Evolutionary conservation across 2,113 vertebrate species (phyloP).

Genomic region (Tamias sibiricus): DNA sequence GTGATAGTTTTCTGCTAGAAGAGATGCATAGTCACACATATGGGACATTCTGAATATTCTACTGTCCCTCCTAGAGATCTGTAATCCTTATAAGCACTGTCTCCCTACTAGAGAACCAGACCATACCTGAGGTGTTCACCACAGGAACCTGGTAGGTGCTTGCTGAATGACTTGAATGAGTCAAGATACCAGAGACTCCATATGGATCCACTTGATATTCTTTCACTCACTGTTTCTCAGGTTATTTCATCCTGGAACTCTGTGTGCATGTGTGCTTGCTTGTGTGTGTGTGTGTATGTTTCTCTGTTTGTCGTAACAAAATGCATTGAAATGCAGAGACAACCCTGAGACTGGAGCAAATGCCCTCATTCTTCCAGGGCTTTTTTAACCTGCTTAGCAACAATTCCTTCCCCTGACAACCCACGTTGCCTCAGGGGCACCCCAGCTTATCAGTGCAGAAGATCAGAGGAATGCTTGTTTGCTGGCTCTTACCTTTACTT

Average conservation of each 20-base stretch:
- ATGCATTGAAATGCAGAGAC: neutral
- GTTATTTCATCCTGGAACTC: neutral
- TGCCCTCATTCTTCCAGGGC: neutral
- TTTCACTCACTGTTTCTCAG: neutral
- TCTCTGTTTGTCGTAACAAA: neutral
- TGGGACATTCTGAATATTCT: neutral
- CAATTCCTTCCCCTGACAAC: neutral
- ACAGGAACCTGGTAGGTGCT: neutral
- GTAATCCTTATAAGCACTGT: neutral
- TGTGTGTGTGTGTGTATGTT: no score
- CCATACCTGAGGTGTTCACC: neutral
- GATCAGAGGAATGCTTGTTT: neutral
- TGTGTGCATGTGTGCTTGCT: neutral
- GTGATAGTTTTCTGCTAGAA: neutral
- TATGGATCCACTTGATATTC: neutral
- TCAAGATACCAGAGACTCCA: neutral
- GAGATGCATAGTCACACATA: neutral
- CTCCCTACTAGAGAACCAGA: neutral
- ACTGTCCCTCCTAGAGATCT: neutral
- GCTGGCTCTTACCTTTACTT: neutral
- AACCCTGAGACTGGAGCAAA: neutral
- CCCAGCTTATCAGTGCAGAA: neutral
- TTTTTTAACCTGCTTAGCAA: neutral
- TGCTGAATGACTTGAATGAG: neutral
- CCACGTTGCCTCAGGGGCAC: neutral